phyloP scores from a whole-genome alignment of 2,797 vertebrate species.

The Pantherophis alleghaniensis region DNA sequence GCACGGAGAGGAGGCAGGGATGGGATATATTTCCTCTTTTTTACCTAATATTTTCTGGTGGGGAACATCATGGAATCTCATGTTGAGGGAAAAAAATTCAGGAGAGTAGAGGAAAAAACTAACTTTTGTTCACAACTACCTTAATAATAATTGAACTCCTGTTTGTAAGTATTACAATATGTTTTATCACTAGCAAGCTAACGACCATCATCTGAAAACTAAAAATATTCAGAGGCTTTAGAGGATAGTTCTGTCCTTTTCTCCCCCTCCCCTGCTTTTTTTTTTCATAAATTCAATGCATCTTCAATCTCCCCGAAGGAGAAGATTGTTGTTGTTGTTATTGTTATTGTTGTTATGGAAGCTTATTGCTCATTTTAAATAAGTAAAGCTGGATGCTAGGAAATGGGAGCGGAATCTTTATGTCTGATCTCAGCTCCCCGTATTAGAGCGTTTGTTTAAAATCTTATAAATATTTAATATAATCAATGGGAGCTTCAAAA shows the following conservation, averaged over 20 bases:
- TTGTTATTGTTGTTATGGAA: not conserved
- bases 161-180: not conserved
- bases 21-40: not conserved
- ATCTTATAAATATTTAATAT: constrained; percentile 35
- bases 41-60: not conserved
- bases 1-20: not conserved
- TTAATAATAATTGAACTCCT: not conserved
- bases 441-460: not conserved
- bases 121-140: not conserved
- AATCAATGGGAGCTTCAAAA: constrained; percentile 28
- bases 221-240: not conserved
- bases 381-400: constrained; percentile 9
- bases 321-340: not conserved
- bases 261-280: not conserved
- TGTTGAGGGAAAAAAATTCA: not conserved
- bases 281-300: not conserved
- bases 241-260: not conserved
- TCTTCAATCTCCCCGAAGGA: not conserved
- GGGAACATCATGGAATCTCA: not conserved
- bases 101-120: not conserved
- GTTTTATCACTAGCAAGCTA: not conserved
- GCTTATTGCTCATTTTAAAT: constrained; percentile 14
- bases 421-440: not conserved
- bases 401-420: not conserved
- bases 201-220: not conserved